Evolutionary conservation across 2,797 vertebrate genomes (phyloP), one percentile per base, ranked within the genome.

Genomic region (Schizopygopsis malacanthus): DNA sequence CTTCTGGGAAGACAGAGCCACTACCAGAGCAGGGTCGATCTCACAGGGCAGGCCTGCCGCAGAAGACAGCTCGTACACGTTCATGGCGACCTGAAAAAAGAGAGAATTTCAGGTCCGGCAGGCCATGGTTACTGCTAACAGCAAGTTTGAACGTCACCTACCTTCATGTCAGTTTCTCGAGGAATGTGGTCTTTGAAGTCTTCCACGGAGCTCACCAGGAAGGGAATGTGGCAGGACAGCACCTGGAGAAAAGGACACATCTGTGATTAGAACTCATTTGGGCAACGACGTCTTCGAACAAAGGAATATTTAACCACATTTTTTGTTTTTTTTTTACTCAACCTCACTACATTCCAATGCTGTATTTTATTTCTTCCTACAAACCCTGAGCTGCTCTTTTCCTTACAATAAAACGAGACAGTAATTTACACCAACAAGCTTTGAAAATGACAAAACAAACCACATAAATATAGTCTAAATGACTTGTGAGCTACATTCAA

Each of bases 141-240:
- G 43, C 56, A 50, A 39, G 54, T n/a, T 39, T 79, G 81, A 45
- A 33, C 15, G 22, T 77, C 37, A 45, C 72, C 91, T 95, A 99
- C 98, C 98, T 99, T 99, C 98, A 99, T 99, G 94, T 99, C 98
- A 0, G 98, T 99, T 92, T 99, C 98, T 89, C 98, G 95, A 91
- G 98, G 98, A 96, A 99, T 99, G 96, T 99, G 98, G 93, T 99
- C 98, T 92, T 99, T 99, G 89, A 99, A 99, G 89, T 99, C 98
- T 92, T 99, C 97, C 67, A 99, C 98, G 16, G 98, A 99, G 93
- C 98, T 99, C 91, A 99, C 98, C 93, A 99, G 96, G 93, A 99
- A 99, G 87, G 98, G 98, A 95, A 99, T 99, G 92, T 99, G 98
- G 92, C 98, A 99, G 80, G 98, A 99, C 87, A 99, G 95, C 78